Base-by-base conservation (phyloP, 2,113 vertebrate genomes). In the Paradoxurus hermaphroditus region DNA sequence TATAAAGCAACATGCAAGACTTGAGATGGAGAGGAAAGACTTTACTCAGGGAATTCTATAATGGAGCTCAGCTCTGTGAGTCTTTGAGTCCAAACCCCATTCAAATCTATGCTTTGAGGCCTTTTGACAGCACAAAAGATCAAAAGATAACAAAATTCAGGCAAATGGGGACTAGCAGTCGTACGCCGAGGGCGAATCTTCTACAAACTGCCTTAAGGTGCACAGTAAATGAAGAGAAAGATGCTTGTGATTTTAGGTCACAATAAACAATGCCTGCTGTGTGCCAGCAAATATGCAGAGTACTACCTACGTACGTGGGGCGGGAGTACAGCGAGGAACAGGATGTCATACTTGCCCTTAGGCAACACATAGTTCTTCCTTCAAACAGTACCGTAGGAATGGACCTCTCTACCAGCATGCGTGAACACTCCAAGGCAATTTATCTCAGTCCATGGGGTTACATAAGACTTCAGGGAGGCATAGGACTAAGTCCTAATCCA, bases 141-240 rank as follows among this genome's bases (percentile, higher is more conserved):
- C 73, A 92, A 96, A 97, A 72, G 68, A 87, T 81, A 83, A 92
- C 67, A 91, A 93, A 94, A 90, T 72, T 84, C 83, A 77, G 65
- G 94, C 84, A 97, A 95, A 84, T 72, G 63, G 78, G 65, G 67
- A 63, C 68, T 77, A 73, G 67, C 18, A 27, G 84, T 94, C 87
- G 91, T 46, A 94, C 13, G n/a, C 53, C 21, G 53, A 97, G 41
- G 39, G 56, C 95, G 89, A 81, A 56, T 87, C 53, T 87, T 36
- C 78, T 63, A 44, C 73, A 96, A 96, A 93, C 14, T 79, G 86
- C 62, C 65, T 59, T 65, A 84, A 95, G 79, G 44, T 92, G 49
- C 63, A 84, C 56, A 70, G 67, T 67, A 83, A 90, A 46, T 34
- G n/a, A 84, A 89, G 92, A 94, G 25, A 67, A 89, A 89, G 87